Conservation (phyloP, 2,113 vertebrate species). For the Phalacrocorax brasilianus region DNA sequence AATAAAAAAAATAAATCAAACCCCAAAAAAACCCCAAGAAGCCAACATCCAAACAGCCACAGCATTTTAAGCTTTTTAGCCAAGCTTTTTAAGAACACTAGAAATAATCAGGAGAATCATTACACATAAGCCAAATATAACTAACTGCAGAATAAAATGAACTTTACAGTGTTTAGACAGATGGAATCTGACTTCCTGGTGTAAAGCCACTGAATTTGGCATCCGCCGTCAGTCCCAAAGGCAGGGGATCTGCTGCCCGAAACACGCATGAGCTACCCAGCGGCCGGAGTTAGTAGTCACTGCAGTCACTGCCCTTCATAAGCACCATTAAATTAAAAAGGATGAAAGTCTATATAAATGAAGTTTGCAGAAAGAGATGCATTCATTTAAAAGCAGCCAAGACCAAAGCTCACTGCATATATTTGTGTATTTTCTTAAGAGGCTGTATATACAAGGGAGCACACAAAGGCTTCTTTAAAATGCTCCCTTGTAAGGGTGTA, state of each 20-base stretch:
- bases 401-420: not conserved
- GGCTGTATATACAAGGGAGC: not conserved
- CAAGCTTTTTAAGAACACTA: not conserved
- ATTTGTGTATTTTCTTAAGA: conserved; percentile 28
- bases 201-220: conserved; percentile 7
- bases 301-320: not conserved
- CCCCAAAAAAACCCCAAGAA: not conserved
- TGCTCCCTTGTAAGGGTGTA: not conserved
- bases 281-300: fast-evolving
- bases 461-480: conserved; percentile 37
- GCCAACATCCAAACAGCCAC: not conserved
- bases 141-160: not conserved
- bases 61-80: not conserved
- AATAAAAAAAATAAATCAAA: not conserved
- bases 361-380: not conserved
- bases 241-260: not conserved
- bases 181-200: conserved; percentile 14
- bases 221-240: not conserved
- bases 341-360: not conserved
- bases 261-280: not conserved
- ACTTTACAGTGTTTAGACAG: conserved; percentile 32
- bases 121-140: conserved; percentile 27
- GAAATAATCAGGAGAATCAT: conserved; percentile 3
- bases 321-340: not conserved
- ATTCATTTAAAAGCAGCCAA: not conserved